Evolutionary conservation across 1,140 invertebrate genomes (phyloP), one percentile per base, ranked within the genome.

Genomic region (Procambarus clarkii): DNA sequence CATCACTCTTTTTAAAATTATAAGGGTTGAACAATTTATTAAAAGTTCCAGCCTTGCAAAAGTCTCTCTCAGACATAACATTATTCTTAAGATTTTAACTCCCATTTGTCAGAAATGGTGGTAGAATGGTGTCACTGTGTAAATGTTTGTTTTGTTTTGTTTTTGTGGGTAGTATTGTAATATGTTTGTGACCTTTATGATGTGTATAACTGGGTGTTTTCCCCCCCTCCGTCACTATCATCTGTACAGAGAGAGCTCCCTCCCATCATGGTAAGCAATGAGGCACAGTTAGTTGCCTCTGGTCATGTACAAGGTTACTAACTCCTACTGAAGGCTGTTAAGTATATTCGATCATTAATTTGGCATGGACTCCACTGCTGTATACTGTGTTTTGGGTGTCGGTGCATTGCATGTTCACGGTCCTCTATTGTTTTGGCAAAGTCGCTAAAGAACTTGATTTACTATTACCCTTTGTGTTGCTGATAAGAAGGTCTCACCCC

Each of bases 191-290:
- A 15, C 69, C 13, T 86, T 15, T 71, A 71, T 18, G 74, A 50
- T 71, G 44, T n/a, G 69, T 76, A 76, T 86, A 86, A 86, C 69
- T 86, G 69, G 44, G 71, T 86, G 69, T 71, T 86, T 86, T 64
- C 64, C 83, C 46, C 21, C 45, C 60, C 64, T 71, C n/a, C 69
- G 11, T 48, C 48, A 60, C n/a, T 76, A 48, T 24, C 45, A 44
- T 45, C 83, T 76, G 15, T 84, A 76, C 83, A 86, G 83, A 86
- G 83, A 86, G 83, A 86, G 48, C 83, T 86, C 4, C 69, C 83
- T 24, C 69, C 83, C 69, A 86, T 86, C 11, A 54, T 64, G 71
- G 83, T 86, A 76, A 86, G 83, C 76, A 71, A 64, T n/a, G 58
- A 69, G n/a, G 3, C 5, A 46, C 50, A 24, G 15, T 24, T 21